Conservation (phyloP, 2,888 invertebrate species). For the Anoplius nigerrimus region DNA sequence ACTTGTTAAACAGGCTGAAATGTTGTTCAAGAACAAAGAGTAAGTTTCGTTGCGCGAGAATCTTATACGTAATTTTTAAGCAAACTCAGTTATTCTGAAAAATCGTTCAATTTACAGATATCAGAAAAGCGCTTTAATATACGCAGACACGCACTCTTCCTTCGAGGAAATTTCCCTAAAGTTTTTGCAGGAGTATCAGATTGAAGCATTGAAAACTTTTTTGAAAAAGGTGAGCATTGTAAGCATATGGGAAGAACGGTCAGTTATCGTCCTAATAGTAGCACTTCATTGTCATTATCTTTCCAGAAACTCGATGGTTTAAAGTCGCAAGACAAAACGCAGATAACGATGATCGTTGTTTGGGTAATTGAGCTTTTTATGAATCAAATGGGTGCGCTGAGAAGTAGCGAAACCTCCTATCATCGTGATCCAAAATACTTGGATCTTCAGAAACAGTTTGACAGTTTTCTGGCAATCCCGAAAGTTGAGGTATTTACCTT, state of each 20-base stretch:
- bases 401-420: constrained; percentile 73
- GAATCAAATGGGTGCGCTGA: constrained; percentile 88
- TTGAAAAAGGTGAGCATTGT: constrained; percentile 79
- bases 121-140: constrained; percentile 89
- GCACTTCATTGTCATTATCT: not conserved
- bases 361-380: constrained; percentile 97
- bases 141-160: constrained; percentile 92
- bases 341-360: constrained; percentile 93
- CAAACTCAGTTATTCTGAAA: not conserved
- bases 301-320: constrained; percentile 84
- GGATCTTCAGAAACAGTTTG: constrained; percentile 85
- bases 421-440: constrained; percentile 76
- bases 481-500: constrained; percentile 79
- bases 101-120: constrained; percentile 75
- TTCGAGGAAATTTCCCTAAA: constrained; percentile 97
- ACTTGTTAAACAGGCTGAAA: constrained; percentile 91
- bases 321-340: constrained; percentile 86
- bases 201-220: constrained; percentile 91
- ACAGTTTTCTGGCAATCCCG: constrained; percentile 83
- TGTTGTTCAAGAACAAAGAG: constrained; percentile 85
- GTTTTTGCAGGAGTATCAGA: constrained; percentile 88
- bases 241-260: too few relatives aligned
- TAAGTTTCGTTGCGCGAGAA: constrained; percentile 67
- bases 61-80: constrained; percentile 11
- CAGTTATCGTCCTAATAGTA: too few relatives aligned